Percentiles rank a stretch among this genome's conserved stretches.
phyloP scores from a whole-genome alignment of 2,113 vertebrate genomes.

The Rhinoderma darwinii region DNA sequence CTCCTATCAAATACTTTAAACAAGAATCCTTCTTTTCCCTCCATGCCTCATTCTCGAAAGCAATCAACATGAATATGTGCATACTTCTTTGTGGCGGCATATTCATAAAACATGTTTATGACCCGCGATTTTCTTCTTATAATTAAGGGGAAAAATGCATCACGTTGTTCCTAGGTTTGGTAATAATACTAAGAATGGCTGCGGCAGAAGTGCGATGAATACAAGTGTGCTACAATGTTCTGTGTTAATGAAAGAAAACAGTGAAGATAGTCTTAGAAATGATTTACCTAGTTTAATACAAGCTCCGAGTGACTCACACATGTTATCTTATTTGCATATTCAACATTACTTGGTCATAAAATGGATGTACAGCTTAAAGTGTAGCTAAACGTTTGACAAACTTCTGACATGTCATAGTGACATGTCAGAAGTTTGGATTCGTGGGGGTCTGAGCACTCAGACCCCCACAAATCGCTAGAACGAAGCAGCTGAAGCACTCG shows the following conservation, averaged over 20 bases:
- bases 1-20: background rate
- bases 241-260: background rate
- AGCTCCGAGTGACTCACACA: background rate
- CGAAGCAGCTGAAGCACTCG: too few relatives aligned
- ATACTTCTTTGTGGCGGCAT: background rate
- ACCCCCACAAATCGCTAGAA: too few relatives aligned
- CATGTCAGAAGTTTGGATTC: too few relatives aligned
- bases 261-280: background rate
- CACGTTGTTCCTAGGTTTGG: background rate
- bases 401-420: too few relatives aligned
- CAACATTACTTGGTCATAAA: background rate
- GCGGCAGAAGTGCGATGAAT: background rate
- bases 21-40: conserved; percentile 21
- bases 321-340: background rate
- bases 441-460: too few relatives aligned
- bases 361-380: background rate
- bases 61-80: background rate
- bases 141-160: conserved; percentile 7
- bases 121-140: background rate
- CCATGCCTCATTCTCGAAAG: background rate
- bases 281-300: background rate
- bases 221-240: background rate
- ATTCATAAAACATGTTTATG: conserved; percentile 30
- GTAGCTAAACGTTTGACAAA: background rate
- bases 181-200: background rate